Base-by-base conservation (phyloP, 2,113 vertebrate species). In the Choloepus hoffmanni region DNA sequence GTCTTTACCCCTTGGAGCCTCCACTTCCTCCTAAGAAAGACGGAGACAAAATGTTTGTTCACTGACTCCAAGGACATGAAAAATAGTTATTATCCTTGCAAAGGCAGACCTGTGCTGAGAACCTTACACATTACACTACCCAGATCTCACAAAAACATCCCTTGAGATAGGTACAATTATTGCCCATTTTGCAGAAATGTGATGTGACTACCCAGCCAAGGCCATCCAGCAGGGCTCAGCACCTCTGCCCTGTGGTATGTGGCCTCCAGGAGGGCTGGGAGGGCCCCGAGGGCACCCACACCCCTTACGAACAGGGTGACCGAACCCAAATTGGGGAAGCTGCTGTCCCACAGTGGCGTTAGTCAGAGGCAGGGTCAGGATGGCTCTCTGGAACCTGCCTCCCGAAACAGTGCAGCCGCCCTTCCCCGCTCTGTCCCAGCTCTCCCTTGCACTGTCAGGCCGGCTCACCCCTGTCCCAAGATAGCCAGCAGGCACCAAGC, bases 11-110 rank as follows among this genome's bases (percentile, higher is more conserved):
- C 21, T 0, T 2, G 60, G n/a, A 40, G 43, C 53, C 67, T 77
- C 85, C 60, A 23, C n/a, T 67, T 70, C 84, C 63, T 92, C 83
- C 81, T 53, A 28, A 82, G 77, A 95, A 92, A 58, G 36, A 74
- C 9, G 43, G 58, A 40, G 93, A 86, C 84, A 92, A 92, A 79
- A 88, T 86, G 63, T 65, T 85, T 89, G 65, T 36, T 92, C 63
- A 30, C 36, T 43, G 81, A 72, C 58, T 90, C 62, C 79, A 94
- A 89, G 43, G 40, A 73, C n/a, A 30, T 26, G 63, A 93, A 68
- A 82, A 85, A 67, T 45, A 73, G 65, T 65, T 72, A 26, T 70
- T 67, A 63, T 62, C 68, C 28, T 45, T 24, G 90, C 30, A 90
- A 43, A 81, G 81, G 70, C 82, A 85, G 83, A 70, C 70, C 33